Base-by-base conservation (phyloP, 2,113 vertebrate genomes). In the Drymodes brunneopygia region DNA sequence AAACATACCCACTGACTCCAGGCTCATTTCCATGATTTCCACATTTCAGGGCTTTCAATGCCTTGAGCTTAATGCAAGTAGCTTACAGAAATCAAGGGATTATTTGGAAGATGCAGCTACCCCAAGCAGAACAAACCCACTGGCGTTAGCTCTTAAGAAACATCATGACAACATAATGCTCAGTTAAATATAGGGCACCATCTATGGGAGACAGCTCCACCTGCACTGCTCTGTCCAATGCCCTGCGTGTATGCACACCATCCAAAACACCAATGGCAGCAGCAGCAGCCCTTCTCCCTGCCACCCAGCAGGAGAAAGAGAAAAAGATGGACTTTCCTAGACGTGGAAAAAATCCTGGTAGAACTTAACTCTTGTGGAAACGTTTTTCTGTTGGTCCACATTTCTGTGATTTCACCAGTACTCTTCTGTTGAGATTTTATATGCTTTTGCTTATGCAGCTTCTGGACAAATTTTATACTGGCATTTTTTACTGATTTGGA, bases 11-110 rank as follows among this genome's bases (percentile, higher is more conserved):
- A 92, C 58, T 83, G 90, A 81, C 47, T 86, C 56, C 47, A 70
- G 44, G 64, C 56, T 93, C 51, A 88, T 94, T 93, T 92, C 91
- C 67, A 67, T 78, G 83, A 92, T 92, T 93, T 66, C 67, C 38
- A 66, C 21, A 19, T 81, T 83, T 88, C 88, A 75, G 64, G 64
- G 64, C 44, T 92, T 88, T 74, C 62, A 60, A 23, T 22, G 31
- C 77, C 82, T 73, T 38, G 58, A 94, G 58, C 54, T 42, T 77
- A 62, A 79, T 86, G 58, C 67, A 83, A 75, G 88, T 24, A 60
- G 29, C 31, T 75, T 64, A 20, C 2, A 92, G 38, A 40, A 88
- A 73, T 77, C 75, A 78, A 66, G 72, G 72, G 67, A 83, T 84
- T 86, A 78, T 64, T 42, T 66, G 40, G 60, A 81, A 64, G 12